Conservation (phyloP, 2,888 invertebrate species). For the Dendrolimus houi region DNA sequence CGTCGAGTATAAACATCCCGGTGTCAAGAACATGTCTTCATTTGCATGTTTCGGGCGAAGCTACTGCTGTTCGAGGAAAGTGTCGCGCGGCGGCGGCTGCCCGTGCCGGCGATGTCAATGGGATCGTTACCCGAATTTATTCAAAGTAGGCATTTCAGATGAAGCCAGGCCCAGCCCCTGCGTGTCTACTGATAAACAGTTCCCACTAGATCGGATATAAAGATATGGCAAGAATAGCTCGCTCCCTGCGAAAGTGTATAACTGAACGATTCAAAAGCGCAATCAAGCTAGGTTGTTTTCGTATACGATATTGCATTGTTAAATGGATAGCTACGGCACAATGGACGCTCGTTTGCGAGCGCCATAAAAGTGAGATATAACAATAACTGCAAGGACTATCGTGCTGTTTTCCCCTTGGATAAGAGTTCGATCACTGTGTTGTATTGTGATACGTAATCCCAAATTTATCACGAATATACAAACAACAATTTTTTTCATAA, state of each 20-base stretch:
- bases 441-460: neutral
- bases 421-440: conserved; percentile 19
- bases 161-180: conserved; percentile 11
- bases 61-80: conserved; percentile 10
- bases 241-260: neutral
- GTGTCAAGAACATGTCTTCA: conserved; percentile 58
- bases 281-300: conserved; percentile 50
- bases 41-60: conserved; percentile 57
- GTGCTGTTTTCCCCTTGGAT: conserved; percentile 16
- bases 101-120: conserved; percentile 46
- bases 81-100: conserved; percentile 15
- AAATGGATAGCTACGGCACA: conserved; percentile 50
- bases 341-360: conserved; percentile 52
- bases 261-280: conserved; percentile 29
- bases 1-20: conserved; percentile 49
- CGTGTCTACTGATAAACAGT: conserved; percentile 21
- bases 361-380: conserved; percentile 56
- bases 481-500: neutral
- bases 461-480: neutral
- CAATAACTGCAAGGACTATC: conserved; percentile 37
- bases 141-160: conserved; percentile 30
- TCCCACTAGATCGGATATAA: conserved; percentile 9
- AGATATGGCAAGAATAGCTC: neutral
- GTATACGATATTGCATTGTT: conserved; percentile 50
- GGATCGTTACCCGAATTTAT: conserved; percentile 49